Evolutionary conservation across 2,113 vertebrate species (phyloP).

Genomic region (Fulmarus glacialis): DNA sequence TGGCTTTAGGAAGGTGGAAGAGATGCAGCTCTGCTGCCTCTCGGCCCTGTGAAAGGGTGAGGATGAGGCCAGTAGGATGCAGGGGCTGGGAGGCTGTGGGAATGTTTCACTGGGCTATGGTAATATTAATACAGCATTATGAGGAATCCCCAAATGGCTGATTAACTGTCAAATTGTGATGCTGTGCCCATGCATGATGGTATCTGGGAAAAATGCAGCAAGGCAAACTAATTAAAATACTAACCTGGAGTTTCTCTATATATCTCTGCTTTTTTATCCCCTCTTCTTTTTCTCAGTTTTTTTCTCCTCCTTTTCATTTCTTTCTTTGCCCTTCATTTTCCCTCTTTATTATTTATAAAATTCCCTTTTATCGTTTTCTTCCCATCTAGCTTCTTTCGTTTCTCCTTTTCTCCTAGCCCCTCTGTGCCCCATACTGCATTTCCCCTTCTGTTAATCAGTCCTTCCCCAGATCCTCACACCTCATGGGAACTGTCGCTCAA

Average conservation of each 20-base stretch:
- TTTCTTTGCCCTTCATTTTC: not conserved
- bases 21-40: not conserved
- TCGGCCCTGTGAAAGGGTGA: not conserved
- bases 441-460: not conserved
- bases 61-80: not conserved
- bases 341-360: not conserved
- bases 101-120: accelerated
- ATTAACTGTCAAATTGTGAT: not conserved
- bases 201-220: not conserved
- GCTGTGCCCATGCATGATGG: not conserved
- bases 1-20: not conserved
- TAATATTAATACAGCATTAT: not conserved
- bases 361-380: not conserved
- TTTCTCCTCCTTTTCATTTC: not conserved
- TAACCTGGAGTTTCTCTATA: not conserved
- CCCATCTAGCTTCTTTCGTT: not conserved
- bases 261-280: not conserved
- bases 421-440: not conserved
- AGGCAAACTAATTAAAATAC: not conserved
- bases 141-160: not conserved
- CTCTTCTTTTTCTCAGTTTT: not conserved
- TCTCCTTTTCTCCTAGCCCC: not conserved
- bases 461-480: not conserved
- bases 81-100: not conserved
- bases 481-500: not conserved